Base-by-base conservation (phyloP, 2,888 invertebrate genomes). In the Aplocera efformata region DNA sequence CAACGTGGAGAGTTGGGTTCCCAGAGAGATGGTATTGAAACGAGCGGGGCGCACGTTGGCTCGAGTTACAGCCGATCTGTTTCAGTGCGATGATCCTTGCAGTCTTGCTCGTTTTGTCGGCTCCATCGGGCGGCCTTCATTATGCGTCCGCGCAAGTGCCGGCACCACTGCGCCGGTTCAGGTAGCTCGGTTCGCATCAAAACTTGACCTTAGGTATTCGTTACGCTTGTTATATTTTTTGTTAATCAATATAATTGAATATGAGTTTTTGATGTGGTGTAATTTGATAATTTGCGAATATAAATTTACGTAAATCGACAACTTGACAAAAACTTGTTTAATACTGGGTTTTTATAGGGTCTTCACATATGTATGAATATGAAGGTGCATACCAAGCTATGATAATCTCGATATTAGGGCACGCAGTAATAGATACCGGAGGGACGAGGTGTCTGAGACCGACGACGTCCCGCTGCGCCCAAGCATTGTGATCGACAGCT, bases 401-500 rank as follows among this genome's bases (percentile, higher is more conserved):
- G 66, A 64, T 78, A 67, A 70, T 75, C 65, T 64, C 66, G 64
- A 66, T 67, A 66, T 74, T 69, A 71, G 71, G 67, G 63, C 67
- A 67, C 65, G 74, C 66, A 66, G 74, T 64, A 63, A 68, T 57
- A 59, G 60, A 50, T 55, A 44, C 40, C 58, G 61, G 52, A 61
- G 67, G 67, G 67, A 69, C 63, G 70, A 78, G 75, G 81, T 75
- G 78, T 77, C 73, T 75, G 78, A 69, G 83, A 78, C 74, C 68
- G 72, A 67, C 76, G 61, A 17, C 76, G 61, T 67, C 85, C 86
- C 78, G 79, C 82, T 65, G 86, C 66, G 84, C 68, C 60, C 53
- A 63, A 60, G 76, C 78, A 86, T 88, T 88, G 86, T 88, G 84
- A 86, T 82, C 84, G 86, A 88, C 86, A 88, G 84, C 83, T 84